Evolutionary conservation across 2,113 vertebrate species (phyloP).

Genomic region (Paralichthys olivaceus): DNA sequence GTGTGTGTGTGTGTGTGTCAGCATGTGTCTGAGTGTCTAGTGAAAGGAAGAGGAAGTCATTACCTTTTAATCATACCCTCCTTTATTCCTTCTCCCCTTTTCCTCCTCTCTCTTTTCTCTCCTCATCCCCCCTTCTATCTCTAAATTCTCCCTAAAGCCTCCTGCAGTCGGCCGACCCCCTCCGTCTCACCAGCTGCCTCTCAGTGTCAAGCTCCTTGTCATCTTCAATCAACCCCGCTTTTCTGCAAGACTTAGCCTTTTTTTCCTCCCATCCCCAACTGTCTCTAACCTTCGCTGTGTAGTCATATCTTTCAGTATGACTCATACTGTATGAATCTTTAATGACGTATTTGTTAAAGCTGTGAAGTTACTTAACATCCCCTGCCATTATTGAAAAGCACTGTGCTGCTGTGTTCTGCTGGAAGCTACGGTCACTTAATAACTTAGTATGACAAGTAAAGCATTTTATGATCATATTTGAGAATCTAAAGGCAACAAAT

Average conservation of each 20-base stretch:
- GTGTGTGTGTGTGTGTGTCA: constrained; percentile 33
- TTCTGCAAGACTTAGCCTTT: constrained; percentile 56
- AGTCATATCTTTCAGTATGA: constrained; percentile 32
- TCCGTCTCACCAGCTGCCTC: constrained; percentile 64
- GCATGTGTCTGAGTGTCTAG: constrained; percentile 38
- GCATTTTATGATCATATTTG: no score
- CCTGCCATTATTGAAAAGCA: neutral
- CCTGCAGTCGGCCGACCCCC: constrained; percentile 27
- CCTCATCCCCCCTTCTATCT: constrained; percentile 54
- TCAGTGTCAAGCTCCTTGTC: constrained; percentile 64
- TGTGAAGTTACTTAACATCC: constrained; percentile 18
- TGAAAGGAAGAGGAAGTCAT: constrained; percentile 73
- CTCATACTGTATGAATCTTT: constrained; percentile 18
- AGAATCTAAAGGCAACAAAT: no score
- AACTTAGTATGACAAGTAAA: no score
- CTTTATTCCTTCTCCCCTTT: constrained; percentile 51
- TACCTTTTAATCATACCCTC: constrained; percentile 73
- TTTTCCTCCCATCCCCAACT: constrained; percentile 40
- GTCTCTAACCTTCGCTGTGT: constrained; percentile 33
- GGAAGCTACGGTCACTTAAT: neutral
- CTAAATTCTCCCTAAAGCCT: constrained; percentile 53
- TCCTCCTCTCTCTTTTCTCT: constrained; percentile 39
- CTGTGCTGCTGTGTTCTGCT: neutral
- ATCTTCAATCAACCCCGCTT: constrained; percentile 66
- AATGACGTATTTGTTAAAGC: constrained; percentile 15